Base-by-base conservation (phyloP, 2,888 invertebrate genomes). In the Gonocerus acuteangulatus region DNA sequence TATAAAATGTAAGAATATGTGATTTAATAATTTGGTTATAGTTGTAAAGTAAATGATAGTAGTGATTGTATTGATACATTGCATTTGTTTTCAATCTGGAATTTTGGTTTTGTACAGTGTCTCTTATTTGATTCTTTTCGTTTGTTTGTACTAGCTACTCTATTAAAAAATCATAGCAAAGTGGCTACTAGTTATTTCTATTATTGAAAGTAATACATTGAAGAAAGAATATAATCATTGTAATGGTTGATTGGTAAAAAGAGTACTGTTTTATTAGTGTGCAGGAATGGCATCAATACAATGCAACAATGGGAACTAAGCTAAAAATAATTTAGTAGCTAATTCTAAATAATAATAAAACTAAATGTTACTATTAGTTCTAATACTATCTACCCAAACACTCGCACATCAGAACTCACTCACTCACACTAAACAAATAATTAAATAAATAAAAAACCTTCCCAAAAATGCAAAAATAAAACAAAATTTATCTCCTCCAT, bases 401-500 rank as follows among this genome's bases (percentile, higher is more conserved):
- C 39, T 39, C 39, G 4, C 39, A 9, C 39, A 27, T 13, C 39
- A 39, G n/a, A 11, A 39, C 39, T 4, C 39, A 39, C 39, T 9
- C 39, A 9, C n/a, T 15, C 39, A 39, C 39, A 39, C 39, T 15
- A 9, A n/a, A n/a, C n/a, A n/a, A n/a, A n/a, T n/a, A n/a, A n/a
- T 47, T 7, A 56, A 56, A 21, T 1, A 56, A 22, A 42, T 7
- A 36, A 52, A 52, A 39, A 52, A 52, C 6, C 19, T 22, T 47
- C 47, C 19, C 47, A 49, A 49, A 48, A 49, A 52, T 36, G 19
- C 52, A 52, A 22, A 15, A 56, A 22, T 22, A 44, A 56, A 15
- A 44, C 21, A 52, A 60, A 44, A 49, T 49, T 61, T 54, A 61
- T 61, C 61, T 61, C 61, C 61, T 52, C 61, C 61, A 45, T 54